phyloP scores from a whole-genome alignment of 1,140 invertebrate genomes.

The Dolichoris vasculosae region DNA sequence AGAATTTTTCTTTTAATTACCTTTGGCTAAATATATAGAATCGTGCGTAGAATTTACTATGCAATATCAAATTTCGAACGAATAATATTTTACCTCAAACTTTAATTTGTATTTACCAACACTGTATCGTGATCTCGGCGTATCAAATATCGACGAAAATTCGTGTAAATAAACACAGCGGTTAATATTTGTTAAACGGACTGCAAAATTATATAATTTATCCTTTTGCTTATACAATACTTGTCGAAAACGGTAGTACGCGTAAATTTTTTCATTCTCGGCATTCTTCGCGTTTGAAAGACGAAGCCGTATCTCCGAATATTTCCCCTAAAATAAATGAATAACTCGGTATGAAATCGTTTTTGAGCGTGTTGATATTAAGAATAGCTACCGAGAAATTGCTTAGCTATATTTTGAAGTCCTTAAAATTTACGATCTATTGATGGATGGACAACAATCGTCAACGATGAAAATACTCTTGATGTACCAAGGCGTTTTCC shows the following conservation, averaged over 20 bases:
- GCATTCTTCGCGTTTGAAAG: neutral
- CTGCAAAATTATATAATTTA: too few relatives aligned
- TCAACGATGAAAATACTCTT: slow-evolving; percentile 13
- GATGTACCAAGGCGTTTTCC: slow-evolving; percentile 28
- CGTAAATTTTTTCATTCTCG: neutral
- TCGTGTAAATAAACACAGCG: too few relatives aligned
- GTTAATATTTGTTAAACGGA: too few relatives aligned
- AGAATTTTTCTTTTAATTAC: neutral
- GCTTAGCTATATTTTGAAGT: neutral
- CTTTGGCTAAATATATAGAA: neutral
- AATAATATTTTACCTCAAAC: too few relatives aligned
- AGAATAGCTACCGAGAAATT: slow-evolving; percentile 4
- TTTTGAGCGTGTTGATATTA: neutral
- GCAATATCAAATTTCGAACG: too few relatives aligned
- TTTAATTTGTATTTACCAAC: too few relatives aligned
- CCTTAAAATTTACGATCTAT: slow-evolving; percentile 15
- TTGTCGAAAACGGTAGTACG: too few relatives aligned
- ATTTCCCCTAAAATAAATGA: neutral
- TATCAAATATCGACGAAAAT: too few relatives aligned
- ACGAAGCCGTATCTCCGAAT: neutral
- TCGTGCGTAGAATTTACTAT: neutral
- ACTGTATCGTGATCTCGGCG: too few relatives aligned
- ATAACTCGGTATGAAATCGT: neutral
- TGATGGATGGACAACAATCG: slow-evolving; percentile 10
- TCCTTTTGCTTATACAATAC: too few relatives aligned